Evolutionary conservation across 2,888 invertebrate genomes (phyloP).

Genomic region (Cataglyphis livida): DNA sequence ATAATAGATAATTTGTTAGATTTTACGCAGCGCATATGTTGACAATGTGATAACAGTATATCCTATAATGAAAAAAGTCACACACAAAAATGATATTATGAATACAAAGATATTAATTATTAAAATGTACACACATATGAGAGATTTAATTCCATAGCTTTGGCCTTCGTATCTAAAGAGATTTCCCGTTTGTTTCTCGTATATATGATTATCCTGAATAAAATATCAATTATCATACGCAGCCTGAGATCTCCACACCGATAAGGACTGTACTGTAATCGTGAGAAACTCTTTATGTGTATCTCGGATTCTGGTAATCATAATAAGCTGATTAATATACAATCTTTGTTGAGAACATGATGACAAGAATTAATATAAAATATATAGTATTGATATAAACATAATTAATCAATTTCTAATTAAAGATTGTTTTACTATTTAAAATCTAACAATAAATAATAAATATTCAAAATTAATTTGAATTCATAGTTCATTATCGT

Average conservation of each 20-base stretch:
- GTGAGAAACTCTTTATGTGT: constrained; percentile 22
- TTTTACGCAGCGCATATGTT: background rate
- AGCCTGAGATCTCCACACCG: constrained; percentile 4
- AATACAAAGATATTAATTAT: background rate
- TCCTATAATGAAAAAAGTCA: background rate
- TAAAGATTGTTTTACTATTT: background rate
- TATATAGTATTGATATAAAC: too few species aligned
- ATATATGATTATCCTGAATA: constrained; percentile 26
- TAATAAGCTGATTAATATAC: background rate
- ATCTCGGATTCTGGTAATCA: background rate
- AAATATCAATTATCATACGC: constrained; percentile 27
- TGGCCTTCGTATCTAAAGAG: constrained; percentile 14
- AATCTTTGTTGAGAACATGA: background rate
- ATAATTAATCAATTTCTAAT: background rate
- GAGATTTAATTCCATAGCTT: constrained; percentile 13
- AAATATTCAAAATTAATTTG: background rate
- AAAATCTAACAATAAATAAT: background rate
- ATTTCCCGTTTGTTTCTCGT: constrained; percentile 27
- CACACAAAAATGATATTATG: background rate
- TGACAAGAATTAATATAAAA: background rate
- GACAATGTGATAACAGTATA: background rate
- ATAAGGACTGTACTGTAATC: constrained; percentile 16
- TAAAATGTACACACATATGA: background rate
- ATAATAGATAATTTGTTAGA: background rate
- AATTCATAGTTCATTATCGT: background rate